Evolutionary conservation across 2,113 vertebrate genomes (phyloP), one percentile per base, ranked within the genome.

Genomic region (Otus sunia): DNA sequence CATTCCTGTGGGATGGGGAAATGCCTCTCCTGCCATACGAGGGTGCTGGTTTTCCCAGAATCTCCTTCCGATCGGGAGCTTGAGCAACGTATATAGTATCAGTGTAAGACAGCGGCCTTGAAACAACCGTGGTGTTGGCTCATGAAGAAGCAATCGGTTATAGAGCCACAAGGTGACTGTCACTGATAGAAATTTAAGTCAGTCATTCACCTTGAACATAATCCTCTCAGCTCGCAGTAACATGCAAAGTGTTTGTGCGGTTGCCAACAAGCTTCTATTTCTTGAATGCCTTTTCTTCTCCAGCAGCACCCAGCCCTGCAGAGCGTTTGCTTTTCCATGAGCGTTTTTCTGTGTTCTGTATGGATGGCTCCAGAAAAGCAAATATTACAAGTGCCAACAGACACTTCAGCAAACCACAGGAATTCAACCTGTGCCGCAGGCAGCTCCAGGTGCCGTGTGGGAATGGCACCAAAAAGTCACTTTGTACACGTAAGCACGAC

Each of bases 161-260:
- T 12, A 50, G 67, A 90, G 17, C n/a, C 30, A n/a, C 75, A 73
- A 79, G 53, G 64, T 93, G 95, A 86, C 49, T 67, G 69, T 60
- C 59, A 37, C 47, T 29, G 92, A 60, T 16, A 45, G 43, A 75
- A 78, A 84, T 23, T 19, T 30, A 62, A 79, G 58, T 90, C 29
- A 79, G 58, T 90, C 29, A 36, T 37, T 95, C 90, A 85, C 78
- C 84, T 87, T 62, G 64, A 90, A 73, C n/a, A 17, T 43, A 49
- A 52, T 83, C 62, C 73, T 81, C 55, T 34, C 47, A 80, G 43
- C 69, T 78, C 74, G 62, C 3, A 1, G 63, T 72, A 37, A 41
- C 43, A 12, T 11, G 34, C 45, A 47, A 36, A 77, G 56, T 7
- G 34, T 45, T 45, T 43, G 68, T 52, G 63, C 19, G 0, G 13